Evolutionary conservation across 1,140 invertebrate species (phyloP).

Genomic region (Campoletis sonorensis): DNA sequence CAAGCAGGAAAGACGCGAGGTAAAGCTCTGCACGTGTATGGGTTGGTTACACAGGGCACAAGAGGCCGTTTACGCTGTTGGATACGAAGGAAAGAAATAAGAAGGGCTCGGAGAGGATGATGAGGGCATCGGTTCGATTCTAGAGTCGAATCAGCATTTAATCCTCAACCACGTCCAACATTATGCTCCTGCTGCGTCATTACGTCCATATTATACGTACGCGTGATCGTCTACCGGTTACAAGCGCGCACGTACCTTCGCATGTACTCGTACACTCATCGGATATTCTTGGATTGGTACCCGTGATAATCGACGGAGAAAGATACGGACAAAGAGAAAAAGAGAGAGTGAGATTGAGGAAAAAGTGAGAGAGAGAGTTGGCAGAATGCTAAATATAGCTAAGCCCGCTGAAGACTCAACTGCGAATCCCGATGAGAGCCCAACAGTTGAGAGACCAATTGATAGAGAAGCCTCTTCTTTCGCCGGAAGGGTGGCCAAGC

Average conservation of each 20-base stretch:
- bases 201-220: constrained; percentile 31
- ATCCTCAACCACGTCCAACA: constrained; percentile 11
- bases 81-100: background rate
- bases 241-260: background rate
- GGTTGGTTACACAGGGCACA: background rate
- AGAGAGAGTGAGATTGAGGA: background rate
- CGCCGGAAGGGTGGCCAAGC: constrained; percentile 24
- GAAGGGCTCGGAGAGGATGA: background rate
- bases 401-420: background rate
- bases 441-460: constrained; percentile 9
- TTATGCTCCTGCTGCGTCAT: constrained; percentile 28
- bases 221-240: constrained; percentile 18
- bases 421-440: background rate
- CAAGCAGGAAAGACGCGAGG: background rate
- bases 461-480: constrained; percentile 8
- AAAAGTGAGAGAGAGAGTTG: constrained; percentile 7
- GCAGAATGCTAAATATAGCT: constrained; percentile 1
- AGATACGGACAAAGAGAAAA: background rate
- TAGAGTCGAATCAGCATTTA: constrained; percentile 26
- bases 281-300: constrained; percentile 7
- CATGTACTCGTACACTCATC: background rate
- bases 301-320: constrained; percentile 9
- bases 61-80: constrained; percentile 10
- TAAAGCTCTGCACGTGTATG: background rate
- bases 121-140: constrained; percentile 21